Conservation (phyloP, 2,113 vertebrate genomes). For the Oplegnathus fasciatus region DNA sequence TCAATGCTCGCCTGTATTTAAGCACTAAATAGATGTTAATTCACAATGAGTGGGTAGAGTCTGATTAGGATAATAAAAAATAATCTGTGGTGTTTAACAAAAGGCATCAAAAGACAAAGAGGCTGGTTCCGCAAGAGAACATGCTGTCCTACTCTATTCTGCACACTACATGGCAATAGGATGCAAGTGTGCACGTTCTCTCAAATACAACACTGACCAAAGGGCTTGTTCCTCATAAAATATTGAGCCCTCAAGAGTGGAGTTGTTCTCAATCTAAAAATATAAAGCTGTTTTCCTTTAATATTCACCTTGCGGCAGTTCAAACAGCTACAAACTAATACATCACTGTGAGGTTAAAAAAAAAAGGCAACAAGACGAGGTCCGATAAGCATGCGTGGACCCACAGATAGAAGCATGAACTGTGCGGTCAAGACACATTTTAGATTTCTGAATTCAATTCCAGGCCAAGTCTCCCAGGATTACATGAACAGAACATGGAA, state of each 20-base stretch:
- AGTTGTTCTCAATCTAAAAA: slow-evolving; percentile 42
- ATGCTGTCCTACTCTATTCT: background rate
- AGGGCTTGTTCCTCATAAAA: slow-evolving; percentile 64
- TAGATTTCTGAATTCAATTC: background rate
- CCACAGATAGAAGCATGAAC: background rate
- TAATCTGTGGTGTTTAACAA: background rate
- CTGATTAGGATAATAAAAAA: slow-evolving; percentile 14
- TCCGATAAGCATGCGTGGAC: background rate
- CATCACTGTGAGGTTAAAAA: slow-evolving; percentile 5
- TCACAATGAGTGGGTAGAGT: slow-evolving; percentile 1
- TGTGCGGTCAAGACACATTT: slow-evolving; percentile 9
- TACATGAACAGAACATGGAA: slow-evolving; percentile 23
- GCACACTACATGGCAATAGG: background rate
- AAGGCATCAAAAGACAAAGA: background rate
- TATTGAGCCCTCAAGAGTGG: slow-evolving; percentile 56
- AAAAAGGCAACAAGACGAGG: background rate
- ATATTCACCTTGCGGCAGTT: slow-evolving; percentile 42
- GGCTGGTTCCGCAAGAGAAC: slow-evolving; percentile 17
- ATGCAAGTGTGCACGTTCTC: slow-evolving; percentile 10
- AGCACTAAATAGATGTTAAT: background rate
- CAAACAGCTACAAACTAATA: slow-evolving; percentile 38
- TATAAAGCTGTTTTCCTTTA: slow-evolving; percentile 42
- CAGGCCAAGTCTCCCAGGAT: slow-evolving; percentile 11
- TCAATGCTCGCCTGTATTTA: background rate
- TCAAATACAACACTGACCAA: slow-evolving; percentile 49